Evolutionary conservation across 2,113 vertebrate species (phyloP).

Genomic region (Oreocharis arfaki): DNA sequence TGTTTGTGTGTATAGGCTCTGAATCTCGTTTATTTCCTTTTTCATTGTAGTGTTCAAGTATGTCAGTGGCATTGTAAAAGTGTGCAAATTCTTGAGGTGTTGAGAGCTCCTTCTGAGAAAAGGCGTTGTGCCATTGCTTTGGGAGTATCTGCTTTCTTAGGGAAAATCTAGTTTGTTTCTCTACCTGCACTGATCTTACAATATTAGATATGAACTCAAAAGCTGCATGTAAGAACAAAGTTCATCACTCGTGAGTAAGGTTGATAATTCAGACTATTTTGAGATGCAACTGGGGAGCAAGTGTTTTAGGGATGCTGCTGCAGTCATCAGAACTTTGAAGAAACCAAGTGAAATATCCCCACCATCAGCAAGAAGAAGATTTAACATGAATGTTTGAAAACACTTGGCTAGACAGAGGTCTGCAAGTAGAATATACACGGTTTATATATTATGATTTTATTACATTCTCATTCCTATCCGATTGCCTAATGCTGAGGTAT

Average conservation of each 20-base stretch:
- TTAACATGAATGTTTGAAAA: neutral
- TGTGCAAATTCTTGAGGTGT: neutral
- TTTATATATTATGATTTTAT: neutral
- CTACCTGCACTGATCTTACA: neutral
- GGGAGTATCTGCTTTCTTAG: neutral
- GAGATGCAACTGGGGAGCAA: neutral
- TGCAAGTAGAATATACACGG: neutral
- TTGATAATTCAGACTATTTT: conserved; percentile 33
- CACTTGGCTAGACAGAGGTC: neutral
- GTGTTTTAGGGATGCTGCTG: neutral
- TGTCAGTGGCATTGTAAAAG: fast-evolving
- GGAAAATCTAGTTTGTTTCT: neutral
- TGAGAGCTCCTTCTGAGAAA: neutral
- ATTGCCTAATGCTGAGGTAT: neutral
- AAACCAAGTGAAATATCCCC: neutral
- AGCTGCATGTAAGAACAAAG: neutral
- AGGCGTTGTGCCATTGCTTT: neutral
- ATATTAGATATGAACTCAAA: neutral
- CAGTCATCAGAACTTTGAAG: neutral
- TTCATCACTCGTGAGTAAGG: neutral
- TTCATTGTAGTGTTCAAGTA: neutral
- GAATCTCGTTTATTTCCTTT: neutral
- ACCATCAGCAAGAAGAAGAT: neutral
- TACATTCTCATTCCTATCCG: neutral
- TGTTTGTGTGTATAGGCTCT: neutral